Evolutionary conservation across 2,797 vertebrate species (phyloP), one percentile per base, ranked within the genome.

Genomic region (Microchirus variegatus): DNA sequence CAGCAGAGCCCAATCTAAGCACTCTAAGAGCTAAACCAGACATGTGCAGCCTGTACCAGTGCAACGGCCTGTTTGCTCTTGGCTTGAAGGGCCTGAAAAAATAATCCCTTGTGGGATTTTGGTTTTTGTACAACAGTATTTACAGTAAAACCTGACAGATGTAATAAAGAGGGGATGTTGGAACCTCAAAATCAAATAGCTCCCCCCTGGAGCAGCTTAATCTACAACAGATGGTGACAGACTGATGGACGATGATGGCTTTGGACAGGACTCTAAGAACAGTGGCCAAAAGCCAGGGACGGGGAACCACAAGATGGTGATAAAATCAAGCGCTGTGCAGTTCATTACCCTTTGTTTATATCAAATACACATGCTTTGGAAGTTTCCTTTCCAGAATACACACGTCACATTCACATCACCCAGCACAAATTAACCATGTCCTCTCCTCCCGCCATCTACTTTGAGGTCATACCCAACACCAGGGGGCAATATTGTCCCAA

Each of bases 221-320:
- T 91, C 84, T 88, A 52, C 64, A 92, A 68, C 92, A 94, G 90
- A 93, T 92, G 91, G 90, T 73, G 84, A 87, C 81, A 73, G 84
- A 80, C 81, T 63, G 63, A 86, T 13, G 65, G 81, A 90, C 42
- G 73, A 49, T 75, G 83, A 87, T 88, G 82, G 70, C 76, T 87
- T 89, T 86, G 77, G 85, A 81, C 81, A 74, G 77, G 68, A 81
- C 75, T 78, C 80, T 79, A 64, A 82, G 77, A 90, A 81, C 71
- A 61, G 57, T 57, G 70, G 80, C 81, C 75, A 71, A 72, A 62
- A 80, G 79, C 82, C 77, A 75, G 81, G 62, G 81, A 89, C 67
- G 80, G 87, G 70, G 64, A 77, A 81, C 51, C 79, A 67, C 81
- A 65, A 80, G 75, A 78, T 51, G 76, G 68, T 66, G 70, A 85